Evolutionary conservation across 2,888 invertebrate species (phyloP), one percentile per base, ranked within the genome.

Genomic region (Cactoblastis cactorum): DNA sequence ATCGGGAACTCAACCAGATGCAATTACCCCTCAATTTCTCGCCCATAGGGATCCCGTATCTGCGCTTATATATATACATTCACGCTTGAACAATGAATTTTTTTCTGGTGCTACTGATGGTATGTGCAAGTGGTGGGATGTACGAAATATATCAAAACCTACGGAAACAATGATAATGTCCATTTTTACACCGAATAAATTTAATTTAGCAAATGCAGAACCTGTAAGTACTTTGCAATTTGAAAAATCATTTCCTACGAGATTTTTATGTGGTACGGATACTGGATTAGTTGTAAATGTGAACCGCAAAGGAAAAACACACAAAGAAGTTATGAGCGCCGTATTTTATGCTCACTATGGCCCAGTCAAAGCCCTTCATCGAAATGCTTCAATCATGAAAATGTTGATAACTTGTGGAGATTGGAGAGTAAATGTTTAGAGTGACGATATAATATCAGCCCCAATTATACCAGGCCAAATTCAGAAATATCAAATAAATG

Each of bases 1-100:
- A 12, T 92, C 93, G 63, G 93, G 95, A 28, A 91, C 92, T 41
- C 91, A 92, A 69, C 94, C 96, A 0, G 92, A 94, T 1, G 93
- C 93, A 63, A 83, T 92, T 55, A 94, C 95, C 60, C 90, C 78
- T 0, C 54, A 56, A 28, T 71, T 81, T 59, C 51, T 71, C 34
- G 72, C 80, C 12, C 81, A 83, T 39, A 65, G 77, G 38, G 91
- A 91, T 67, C 91, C 92, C 3, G 91, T 91, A 8, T 88, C 88
- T 54, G 83, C 90, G 39, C 73, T 92, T 1, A 62, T 91, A 33
- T 93, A 91, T 86, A 77, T 92, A 32, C 80, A 86, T 55, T 90
- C 92, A 22, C 92, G 92, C 61, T 78, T 84, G 0, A 91, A 91
- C 33, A 85, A 83, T 3, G 92, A 92, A 61, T 92, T 92, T 63